phyloP scores from a whole-genome alignment of 2,797 vertebrate species.

The Molossus alvarezi region DNA sequence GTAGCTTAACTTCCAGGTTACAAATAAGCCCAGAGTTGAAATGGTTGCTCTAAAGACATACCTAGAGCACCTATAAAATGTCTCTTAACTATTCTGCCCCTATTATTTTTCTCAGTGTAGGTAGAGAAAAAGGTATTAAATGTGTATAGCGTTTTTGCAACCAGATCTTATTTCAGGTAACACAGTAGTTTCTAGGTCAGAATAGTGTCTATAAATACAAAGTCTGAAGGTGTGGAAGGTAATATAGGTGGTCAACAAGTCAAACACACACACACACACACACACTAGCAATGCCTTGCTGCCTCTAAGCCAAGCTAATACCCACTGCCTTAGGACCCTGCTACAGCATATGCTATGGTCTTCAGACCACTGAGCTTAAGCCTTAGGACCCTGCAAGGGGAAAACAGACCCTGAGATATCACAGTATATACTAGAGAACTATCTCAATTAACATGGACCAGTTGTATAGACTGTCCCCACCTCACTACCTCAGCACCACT shows the following conservation, averaged over 20 bases:
- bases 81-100: neutral
- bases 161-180: constrained; percentile 43
- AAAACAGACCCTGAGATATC: neutral
- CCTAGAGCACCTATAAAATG: neutral
- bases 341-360: neutral
- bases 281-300: neutral
- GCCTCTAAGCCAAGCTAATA: neutral
- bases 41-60: neutral
- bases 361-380: neutral
- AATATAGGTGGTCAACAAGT: neutral
- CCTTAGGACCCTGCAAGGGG: no score
- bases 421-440: neutral
- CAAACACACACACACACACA: neutral
- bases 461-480: neutral
- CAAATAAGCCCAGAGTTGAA: neutral
- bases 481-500: neutral
- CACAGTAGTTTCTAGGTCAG: neutral
- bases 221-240: neutral
- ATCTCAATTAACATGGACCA: neutral
- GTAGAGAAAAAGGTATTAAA: neutral
- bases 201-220: constrained; percentile 24
- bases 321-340: neutral
- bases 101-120: neutral
- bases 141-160: neutral
- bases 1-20: neutral